Conservation (phyloP, 2,113 vertebrate genomes). For the Melanerpes formicivorus region DNA sequence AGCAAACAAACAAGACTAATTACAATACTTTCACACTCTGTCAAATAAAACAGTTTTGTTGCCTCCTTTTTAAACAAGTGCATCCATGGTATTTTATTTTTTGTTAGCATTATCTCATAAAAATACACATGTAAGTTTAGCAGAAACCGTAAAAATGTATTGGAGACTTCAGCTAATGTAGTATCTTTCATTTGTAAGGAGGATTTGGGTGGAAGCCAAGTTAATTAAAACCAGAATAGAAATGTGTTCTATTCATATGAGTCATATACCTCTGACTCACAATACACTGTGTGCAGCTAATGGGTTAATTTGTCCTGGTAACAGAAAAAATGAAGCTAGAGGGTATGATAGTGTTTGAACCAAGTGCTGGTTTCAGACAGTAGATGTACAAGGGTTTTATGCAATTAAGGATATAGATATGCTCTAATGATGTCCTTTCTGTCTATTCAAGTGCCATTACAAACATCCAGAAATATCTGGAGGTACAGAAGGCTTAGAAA, state of each 20-base stretch:
- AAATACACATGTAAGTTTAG: conserved; percentile 18
- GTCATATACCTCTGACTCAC: conserved; percentile 54
- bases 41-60: background rate
- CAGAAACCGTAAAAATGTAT: conserved; percentile 27
- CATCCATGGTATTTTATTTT: background rate
- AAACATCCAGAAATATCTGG: background rate
- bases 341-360: conserved; percentile 45
- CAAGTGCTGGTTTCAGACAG: conserved; percentile 2
- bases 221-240: conserved; percentile 57
- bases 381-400: background rate
- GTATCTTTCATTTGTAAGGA: conserved; percentile 41
- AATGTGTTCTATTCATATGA: conserved; percentile 41
- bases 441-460: background rate
- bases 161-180: conserved; percentile 15
- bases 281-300: conserved; percentile 29
- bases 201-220: conserved; percentile 36
- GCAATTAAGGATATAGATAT: conserved; percentile 13
- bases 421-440: conserved; percentile 20
- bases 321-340: conserved; percentile 24
- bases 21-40: background rate
- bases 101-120: conserved; percentile 8
- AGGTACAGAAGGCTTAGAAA: conserved; percentile 9
- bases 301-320: conserved; percentile 52
- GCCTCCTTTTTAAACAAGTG: background rate
- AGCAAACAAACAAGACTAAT: background rate